Evolutionary conservation across 1,140 invertebrate genomes (phyloP).

Genomic region (Lutraria rhynchaena): DNA sequence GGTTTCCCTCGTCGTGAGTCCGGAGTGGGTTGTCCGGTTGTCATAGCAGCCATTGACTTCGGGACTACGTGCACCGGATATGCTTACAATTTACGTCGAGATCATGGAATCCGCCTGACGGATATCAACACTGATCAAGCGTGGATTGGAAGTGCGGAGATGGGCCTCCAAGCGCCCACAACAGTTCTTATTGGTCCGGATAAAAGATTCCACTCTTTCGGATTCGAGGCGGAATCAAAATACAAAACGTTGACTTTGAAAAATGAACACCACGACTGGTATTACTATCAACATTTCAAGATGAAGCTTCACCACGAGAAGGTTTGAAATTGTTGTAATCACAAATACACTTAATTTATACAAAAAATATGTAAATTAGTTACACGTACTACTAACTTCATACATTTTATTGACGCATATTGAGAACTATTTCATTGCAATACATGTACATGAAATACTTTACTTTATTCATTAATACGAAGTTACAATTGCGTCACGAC

Average conservation of each 20-base stretch:
- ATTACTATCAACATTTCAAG: constrained; percentile 46
- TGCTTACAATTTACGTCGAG: constrained; percentile 35
- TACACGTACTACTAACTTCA: too few relatives aligned
- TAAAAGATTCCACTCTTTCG: constrained; percentile 46
- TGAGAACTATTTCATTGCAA: too few relatives aligned
- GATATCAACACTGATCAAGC: constrained; percentile 43
- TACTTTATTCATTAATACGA: too few relatives aligned
- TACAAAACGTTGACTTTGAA: constrained; percentile 33
- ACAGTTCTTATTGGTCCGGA: constrained; percentile 30
- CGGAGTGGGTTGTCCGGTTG: background rate
- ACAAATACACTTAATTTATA: too few relatives aligned
- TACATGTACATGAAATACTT: too few relatives aligned
- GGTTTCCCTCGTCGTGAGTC: background rate
- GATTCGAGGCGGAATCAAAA: constrained; percentile 44
- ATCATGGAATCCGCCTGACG: background rate
- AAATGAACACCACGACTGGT: constrained; percentile 37
- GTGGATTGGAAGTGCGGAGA: constrained; percentile 42
- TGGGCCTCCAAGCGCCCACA: constrained; percentile 48
- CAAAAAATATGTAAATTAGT: too few relatives aligned
- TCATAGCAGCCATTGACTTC: constrained; percentile 46
- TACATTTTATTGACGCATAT: too few relatives aligned
- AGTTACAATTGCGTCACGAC: too few relatives aligned
- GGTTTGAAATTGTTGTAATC: constrained; percentile 4
- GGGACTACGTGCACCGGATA: constrained; percentile 46
- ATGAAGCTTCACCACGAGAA: constrained; percentile 36